Evolutionary conservation across 2,888 invertebrate genomes (phyloP).

Genomic region (Plagodis pulveraria): DNA sequence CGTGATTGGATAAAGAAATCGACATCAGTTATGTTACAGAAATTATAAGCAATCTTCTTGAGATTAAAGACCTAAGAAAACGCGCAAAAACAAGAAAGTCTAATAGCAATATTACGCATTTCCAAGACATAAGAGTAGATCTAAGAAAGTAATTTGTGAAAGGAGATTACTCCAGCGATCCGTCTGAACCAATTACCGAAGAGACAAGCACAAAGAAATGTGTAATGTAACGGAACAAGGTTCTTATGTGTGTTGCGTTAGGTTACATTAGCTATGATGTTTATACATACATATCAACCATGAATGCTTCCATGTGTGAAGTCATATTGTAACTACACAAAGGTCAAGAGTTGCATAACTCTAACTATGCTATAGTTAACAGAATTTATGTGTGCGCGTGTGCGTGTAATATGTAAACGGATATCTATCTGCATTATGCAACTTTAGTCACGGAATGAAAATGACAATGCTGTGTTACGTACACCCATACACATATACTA

Average conservation of each 20-base stretch:
- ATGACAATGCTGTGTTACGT: too few relatives aligned
- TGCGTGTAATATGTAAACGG: conserved; percentile 40
- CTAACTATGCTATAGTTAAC: conserved; percentile 23
- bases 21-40: background rate
- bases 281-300: conserved; percentile 2
- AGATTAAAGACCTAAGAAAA: conserved; percentile 10
- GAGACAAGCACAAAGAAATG: conserved; percentile 38
- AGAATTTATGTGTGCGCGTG: background rate
- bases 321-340: conserved; percentile 46
- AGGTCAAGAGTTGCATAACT: conserved; percentile 61
- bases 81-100: conserved; percentile 5
- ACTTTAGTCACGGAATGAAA: too few relatives aligned
- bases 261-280: conserved; percentile 17
- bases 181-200: conserved; percentile 47
- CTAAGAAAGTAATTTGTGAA: conserved; percentile 25
- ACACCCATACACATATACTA: too few relatives aligned
- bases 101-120: conserved; percentile 13
- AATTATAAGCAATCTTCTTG: background rate
- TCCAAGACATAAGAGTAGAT: conserved; percentile 10
- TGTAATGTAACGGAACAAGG: conserved; percentile 36
- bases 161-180: conserved; percentile 41
- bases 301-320: conserved; percentile 14
- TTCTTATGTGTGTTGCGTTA: conserved; percentile 32
- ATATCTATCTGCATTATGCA: background rate
- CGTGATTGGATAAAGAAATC: too few relatives aligned